phyloP scores from a whole-genome alignment of 2,113 vertebrate genomes.

The Cyprinodon variegatus region DNA sequence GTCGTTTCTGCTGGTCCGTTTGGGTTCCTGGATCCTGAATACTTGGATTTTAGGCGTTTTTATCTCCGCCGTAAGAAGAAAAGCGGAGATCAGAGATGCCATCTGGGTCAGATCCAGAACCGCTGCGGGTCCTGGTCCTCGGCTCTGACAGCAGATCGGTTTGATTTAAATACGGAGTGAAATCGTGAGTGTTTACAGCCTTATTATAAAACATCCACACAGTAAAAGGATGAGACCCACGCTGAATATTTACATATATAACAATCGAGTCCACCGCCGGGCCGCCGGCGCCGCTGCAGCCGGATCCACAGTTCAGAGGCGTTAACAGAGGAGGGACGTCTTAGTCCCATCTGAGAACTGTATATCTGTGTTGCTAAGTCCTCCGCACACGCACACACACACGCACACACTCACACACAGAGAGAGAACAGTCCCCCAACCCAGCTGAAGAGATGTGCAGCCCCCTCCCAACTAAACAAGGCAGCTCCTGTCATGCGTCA shows the following conservation, averaged over 20 bases:
- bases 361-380: slow-evolving; percentile 33
- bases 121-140: slow-evolving; percentile 33
- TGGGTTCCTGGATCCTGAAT: no score
- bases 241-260: slow-evolving; percentile 74
- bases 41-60: neutral
- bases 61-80: neutral
- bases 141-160: slow-evolving; percentile 29
- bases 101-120: slow-evolving; percentile 21
- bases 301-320: slow-evolving; percentile 5
- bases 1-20: no score
- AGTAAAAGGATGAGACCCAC: slow-evolving; percentile 63
- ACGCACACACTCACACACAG: slow-evolving; percentile 32
- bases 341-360: slow-evolving; percentile 29
- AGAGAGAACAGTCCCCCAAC: slow-evolving; percentile 25
- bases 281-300: slow-evolving; percentile 24
- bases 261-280: slow-evolving; percentile 51
- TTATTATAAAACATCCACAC: slow-evolving; percentile 73
- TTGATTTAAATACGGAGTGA: slow-evolving; percentile 65
- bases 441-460: slow-evolving; percentile 54
- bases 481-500: slow-evolving; percentile 46
- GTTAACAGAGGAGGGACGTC: slow-evolving; percentile 7
- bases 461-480: slow-evolving; percentile 53
- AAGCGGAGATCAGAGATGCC: neutral
- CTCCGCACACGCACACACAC: slow-evolving; percentile 5
- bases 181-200: slow-evolving; percentile 70